Evolutionary conservation across 1,140 invertebrate genomes (phyloP).

Genomic region (Ips typographus): DNA sequence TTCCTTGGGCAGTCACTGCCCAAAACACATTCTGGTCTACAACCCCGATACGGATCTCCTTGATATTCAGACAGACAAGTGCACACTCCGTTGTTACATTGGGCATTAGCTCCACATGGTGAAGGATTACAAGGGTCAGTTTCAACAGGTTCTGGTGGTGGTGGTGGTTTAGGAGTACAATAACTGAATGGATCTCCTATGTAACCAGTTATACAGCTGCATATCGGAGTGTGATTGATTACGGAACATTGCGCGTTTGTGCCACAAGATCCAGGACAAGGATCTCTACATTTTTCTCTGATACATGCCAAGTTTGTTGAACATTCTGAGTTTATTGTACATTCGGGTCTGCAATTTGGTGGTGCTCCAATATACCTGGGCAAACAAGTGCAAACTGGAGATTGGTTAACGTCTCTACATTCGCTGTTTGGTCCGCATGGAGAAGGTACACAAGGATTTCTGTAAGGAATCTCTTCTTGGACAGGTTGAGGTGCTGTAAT

Average conservation of each 20-base stretch:
- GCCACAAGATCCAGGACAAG: conserved; percentile 73
- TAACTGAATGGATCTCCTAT: conserved; percentile 73
- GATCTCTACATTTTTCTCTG: conserved; percentile 67
- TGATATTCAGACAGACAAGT: conserved; percentile 62
- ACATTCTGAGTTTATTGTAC: conserved; percentile 69
- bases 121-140: conserved; percentile 66
- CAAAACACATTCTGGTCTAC: conserved; percentile 63
- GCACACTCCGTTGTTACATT: conserved; percentile 66
- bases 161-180: conserved; percentile 59
- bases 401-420: conserved; percentile 59
- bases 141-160: conserved; percentile 44
- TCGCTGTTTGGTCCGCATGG: conserved; percentile 66
- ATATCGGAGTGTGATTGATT: conserved; percentile 68
- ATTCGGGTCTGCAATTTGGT: conserved; percentile 61
- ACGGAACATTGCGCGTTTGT: conserved; percentile 67
- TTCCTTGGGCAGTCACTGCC: conserved; percentile 61
- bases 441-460: conserved; percentile 61
- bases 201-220: conserved; percentile 66
- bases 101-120: conserved; percentile 71
- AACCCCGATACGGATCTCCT: conserved; percentile 62
- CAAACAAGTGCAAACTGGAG: conserved; percentile 63
- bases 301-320: conserved; percentile 66
- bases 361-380: conserved; percentile 48
- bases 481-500: conserved; percentile 42
- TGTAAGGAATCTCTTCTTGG: conserved; percentile 38